Base-by-base conservation (phyloP, 2,888 invertebrate genomes). In the Morinoia aosen region DNA sequence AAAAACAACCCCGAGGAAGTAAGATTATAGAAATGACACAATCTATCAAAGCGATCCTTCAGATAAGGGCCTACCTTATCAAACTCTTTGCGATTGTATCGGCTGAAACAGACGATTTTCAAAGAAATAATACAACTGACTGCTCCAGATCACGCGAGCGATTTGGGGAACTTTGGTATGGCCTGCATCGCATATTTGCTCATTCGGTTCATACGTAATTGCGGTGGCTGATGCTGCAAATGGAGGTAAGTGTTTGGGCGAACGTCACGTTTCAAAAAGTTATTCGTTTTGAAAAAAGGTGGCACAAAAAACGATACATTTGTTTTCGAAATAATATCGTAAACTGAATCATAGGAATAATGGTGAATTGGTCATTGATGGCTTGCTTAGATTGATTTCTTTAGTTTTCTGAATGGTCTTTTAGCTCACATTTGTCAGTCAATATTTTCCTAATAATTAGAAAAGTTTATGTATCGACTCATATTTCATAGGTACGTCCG, bases 61-160 rank as follows among this genome's bases (percentile, higher is more conserved):
- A 39, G 90, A 90, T 90, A 76, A 76, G 33, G 76, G 76, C 76
- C 76, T 76, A 76, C 76, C 25, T 76, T 76, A 76, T 76, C 76
- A 76, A 19, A 76, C 76, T 33, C 76, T 16, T 76, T 33, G 76
- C 76, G 76, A 33, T 76, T 76, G 33, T 16, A 33, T 76, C 76
- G 76, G 33, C 25, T 76, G 3, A 8, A 76, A 76, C 76, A 76
- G 76, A 76, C 25, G 8, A 76, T 76, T 76, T 33, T 19, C 33
- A 33, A 76, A 33, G 33, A 76, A 76, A 76, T 76, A 33, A 76
- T 33, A 76, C 25, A 76, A 33, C 33, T 33, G 33, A 33, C 33
- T 76, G 76, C 76, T 76, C 76, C 33, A 76, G 76, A 76, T 76
- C 76, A 76, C 76, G 76, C 8, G 25, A 33, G 76, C 76, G 76